Evolutionary conservation across 37 sponge, comb jelly and placozoan genomes (phyloP).

Genomic region (Beroe forskalii): DNA sequence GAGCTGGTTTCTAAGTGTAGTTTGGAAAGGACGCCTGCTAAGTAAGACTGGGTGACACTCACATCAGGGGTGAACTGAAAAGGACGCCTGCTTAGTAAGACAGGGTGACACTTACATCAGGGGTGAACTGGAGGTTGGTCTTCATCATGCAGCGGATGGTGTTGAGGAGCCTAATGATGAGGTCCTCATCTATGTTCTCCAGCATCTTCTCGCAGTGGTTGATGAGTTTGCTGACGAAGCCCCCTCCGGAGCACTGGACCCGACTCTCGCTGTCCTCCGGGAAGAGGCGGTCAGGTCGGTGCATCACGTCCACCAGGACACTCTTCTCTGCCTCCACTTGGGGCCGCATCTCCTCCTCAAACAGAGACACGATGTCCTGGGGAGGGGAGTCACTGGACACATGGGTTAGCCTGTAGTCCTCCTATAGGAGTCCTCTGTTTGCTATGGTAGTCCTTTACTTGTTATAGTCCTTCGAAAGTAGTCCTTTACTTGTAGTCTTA

Average conservation of each 20-base stretch:
- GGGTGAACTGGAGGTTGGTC: slow-evolving; percentile 57
- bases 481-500: too few relatives aligned
- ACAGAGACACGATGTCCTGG: slow-evolving; percentile 66
- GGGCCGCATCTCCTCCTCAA: slow-evolving; percentile 67
- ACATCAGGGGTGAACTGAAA: slow-evolving; percentile 61
- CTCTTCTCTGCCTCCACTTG: slow-evolving; percentile 77
- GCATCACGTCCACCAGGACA: slow-evolving; percentile 84
- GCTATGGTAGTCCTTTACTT: too few relatives aligned
- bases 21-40: too few relatives aligned
- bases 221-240: slow-evolving; percentile 63
- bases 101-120: slow-evolving; percentile 57
- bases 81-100: too few relatives aligned
- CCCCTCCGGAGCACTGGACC: slow-evolving; percentile 44
- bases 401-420: too few relatives aligned
- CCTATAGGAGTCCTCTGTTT: too few relatives aligned
- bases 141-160: slow-evolving; percentile 65
- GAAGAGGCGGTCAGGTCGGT: slow-evolving; percentile 83
- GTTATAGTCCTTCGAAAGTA: too few relatives aligned
- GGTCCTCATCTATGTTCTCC: slow-evolving; percentile 64
- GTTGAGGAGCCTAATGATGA: slow-evolving; percentile 62
- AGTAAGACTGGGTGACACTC: too few relatives aligned
- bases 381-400: background rate
- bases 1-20: too few relatives aligned
- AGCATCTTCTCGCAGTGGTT: slow-evolving; percentile 67
- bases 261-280: slow-evolving; percentile 42